Evolutionary conservation across 2,113 vertebrate genomes (phyloP).

Genomic region (Tapirus terrestris): DNA sequence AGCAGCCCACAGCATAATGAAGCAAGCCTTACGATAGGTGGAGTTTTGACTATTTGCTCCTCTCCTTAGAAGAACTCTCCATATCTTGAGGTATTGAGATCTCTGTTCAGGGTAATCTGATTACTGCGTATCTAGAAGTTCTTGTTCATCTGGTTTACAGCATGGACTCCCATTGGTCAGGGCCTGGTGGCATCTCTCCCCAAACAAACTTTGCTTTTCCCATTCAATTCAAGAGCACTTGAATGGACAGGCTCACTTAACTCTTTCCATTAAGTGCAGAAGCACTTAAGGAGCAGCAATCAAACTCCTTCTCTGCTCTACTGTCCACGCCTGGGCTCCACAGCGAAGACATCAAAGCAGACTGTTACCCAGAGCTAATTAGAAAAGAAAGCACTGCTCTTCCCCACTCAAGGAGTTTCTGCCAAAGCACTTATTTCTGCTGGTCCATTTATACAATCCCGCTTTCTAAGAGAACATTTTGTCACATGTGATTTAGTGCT

Average conservation of each 20-base stretch:
- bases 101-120: slow-evolving; percentile 1
- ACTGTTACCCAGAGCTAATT: slow-evolving; percentile 83
- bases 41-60: background rate
- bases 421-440: slow-evolving; percentile 72
- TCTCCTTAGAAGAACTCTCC: background rate
- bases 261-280: slow-evolving; percentile 77
- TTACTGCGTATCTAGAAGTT: background rate
- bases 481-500: slow-evolving; percentile 78
- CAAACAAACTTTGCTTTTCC: slow-evolving; percentile 59
- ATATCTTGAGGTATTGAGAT: background rate
- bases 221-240: slow-evolving; percentile 7
- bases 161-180: slow-evolving; percentile 21
- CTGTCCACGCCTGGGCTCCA: slow-evolving; percentile 77
- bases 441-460: slow-evolving; percentile 69
- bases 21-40: background rate
- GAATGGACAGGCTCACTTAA: slow-evolving; percentile 58
- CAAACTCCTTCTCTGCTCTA: slow-evolving; percentile 78
- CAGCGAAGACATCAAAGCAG: slow-evolving; percentile 79
- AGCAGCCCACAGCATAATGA: background rate
- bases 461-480: slow-evolving; percentile 75
- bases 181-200: background rate
- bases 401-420: slow-evolving; percentile 68
- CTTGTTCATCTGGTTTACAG: slow-evolving; percentile 55
- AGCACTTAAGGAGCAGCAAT: slow-evolving; percentile 50
- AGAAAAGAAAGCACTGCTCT: slow-evolving; percentile 74